Evolutionary conservation across 2,888 invertebrate species (phyloP), one percentile per base, ranked within the genome.

Genomic region (Agrotis clavis): DNA sequence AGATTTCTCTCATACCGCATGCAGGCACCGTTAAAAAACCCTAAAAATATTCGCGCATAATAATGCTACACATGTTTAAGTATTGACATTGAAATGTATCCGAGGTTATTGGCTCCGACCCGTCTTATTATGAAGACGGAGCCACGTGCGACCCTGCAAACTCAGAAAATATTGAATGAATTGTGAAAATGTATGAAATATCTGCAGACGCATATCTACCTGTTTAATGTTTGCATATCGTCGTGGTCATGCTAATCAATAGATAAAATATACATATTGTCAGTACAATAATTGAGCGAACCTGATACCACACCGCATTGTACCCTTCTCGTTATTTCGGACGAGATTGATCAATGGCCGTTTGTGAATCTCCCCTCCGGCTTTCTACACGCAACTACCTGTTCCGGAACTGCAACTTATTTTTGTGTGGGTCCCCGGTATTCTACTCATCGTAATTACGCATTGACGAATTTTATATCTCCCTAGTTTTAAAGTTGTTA

Each of bases 11-110:
- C 14, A 41, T 45, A 5, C 11, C 18, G 7, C 45, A n/a, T 30
- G 14, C 51, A 45, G 18, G 45, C 57, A n/a, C n/a, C 57, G 14
- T 9, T n/a, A 64, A 74, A 47, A 19, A 41, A 18, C 1, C 25
- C 19, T 45, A 18, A 51, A 50, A 72, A 61, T 79, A 61, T 72
- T 47, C 47, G 6, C 19, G 47, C 21, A 51, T 56, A 53, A n/a
- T 70, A 71, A 71, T 47, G 6, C 53, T 61, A 48, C n/a, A 48
- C 41, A 30, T 47, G 11, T 35, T 11, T 53, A 48, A 54, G 14
- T 65, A 59, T 66, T 77, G 63, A 68, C 73, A 72, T 72, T 82
- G 73, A 77, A 73, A 63, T 67, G 51, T 63, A 51, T 54, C 54
- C 65, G 57, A 81, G 67, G 67, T 71, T 51, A 77, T 77, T 67